phyloP scores from a whole-genome alignment of 2,797 vertebrate genomes.

The Falco naumanni region DNA sequence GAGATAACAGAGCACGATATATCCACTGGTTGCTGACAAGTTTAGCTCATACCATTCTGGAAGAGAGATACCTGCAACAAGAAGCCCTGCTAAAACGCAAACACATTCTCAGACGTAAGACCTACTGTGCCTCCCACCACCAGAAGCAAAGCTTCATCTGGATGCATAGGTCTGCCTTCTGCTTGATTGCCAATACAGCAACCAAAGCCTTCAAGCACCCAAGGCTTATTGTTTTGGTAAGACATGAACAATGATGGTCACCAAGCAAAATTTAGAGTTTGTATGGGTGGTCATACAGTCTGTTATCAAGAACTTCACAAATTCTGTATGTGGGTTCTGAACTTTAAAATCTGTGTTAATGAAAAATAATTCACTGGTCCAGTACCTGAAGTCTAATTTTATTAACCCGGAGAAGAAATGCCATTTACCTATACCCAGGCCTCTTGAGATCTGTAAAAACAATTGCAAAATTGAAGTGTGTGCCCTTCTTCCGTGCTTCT shows the following conservation, averaged over 20 bases:
- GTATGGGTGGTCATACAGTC: fast-evolving
- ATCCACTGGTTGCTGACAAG: not conserved
- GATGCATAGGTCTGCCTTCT: not conserved
- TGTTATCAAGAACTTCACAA: not conserved
- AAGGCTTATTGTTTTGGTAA: not conserved
- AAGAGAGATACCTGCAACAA: not conserved
- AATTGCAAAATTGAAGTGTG: conserved; percentile 96
- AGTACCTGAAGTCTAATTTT: not conserved
- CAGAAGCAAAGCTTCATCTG: not conserved
- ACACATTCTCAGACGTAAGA: not conserved
- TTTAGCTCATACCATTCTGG: not conserved
- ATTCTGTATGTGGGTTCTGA: not conserved
- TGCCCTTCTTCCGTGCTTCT: conserved; percentile 97
- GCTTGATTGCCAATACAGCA: not conserved
- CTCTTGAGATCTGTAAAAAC: conserved; percentile 94
- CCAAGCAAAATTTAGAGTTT: not conserved
- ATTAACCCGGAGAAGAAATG: not conserved
- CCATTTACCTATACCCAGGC: conserved; percentile 89
- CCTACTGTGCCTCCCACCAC: not conserved
- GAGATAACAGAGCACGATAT: not conserved
- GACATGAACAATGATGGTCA: not conserved
- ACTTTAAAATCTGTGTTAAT: not conserved
- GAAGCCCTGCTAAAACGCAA: not conserved
- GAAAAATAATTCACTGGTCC: not conserved
- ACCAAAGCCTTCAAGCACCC: not conserved